phyloP scores from a whole-genome alignment of 2,888 invertebrate genomes.

The Cantharis rustica region DNA sequence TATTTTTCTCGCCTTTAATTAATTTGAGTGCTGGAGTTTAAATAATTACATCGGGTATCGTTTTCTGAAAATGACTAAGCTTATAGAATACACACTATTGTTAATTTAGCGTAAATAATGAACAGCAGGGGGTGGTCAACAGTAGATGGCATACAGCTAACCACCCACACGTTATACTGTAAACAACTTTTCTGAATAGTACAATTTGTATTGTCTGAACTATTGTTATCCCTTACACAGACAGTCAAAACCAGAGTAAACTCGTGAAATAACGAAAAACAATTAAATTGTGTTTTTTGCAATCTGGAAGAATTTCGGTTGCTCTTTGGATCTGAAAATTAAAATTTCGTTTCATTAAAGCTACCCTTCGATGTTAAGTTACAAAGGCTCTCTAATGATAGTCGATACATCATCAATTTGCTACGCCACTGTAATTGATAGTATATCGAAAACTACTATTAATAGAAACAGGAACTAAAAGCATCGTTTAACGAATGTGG shows the following conservation, averaged over 20 bases:
- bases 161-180: conserved; percentile 38
- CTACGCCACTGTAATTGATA: conserved; percentile 13
- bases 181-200: conserved; percentile 37
- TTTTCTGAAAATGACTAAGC: neutral
- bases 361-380: neutral
- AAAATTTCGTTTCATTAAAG: neutral
- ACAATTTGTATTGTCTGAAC: conserved; percentile 40
- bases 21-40: neutral
- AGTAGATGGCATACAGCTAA: conserved; percentile 17
- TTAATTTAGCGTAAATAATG: conserved; percentile 17
- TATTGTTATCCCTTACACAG: conserved; percentile 13
- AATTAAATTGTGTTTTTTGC: neutral
- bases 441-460: conserved; percentile 2
- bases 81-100: neutral
- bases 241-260: conserved; percentile 9
- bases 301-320: neutral
- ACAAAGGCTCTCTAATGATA: neutral
- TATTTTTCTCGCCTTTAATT: neutral
- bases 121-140: conserved; percentile 33
- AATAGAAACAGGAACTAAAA: conserved; percentile 25
- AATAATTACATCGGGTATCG: neutral
- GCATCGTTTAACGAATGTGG: conserved; percentile 31
- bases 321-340: neutral
- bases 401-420: neutral
- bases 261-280: conserved; percentile 12